A percentile compares a stretch with the other conserved stretches of the same genome.
Conservation (phyloP, 1,140 invertebrate species). For the Coboldia fuscipes region DNA sequence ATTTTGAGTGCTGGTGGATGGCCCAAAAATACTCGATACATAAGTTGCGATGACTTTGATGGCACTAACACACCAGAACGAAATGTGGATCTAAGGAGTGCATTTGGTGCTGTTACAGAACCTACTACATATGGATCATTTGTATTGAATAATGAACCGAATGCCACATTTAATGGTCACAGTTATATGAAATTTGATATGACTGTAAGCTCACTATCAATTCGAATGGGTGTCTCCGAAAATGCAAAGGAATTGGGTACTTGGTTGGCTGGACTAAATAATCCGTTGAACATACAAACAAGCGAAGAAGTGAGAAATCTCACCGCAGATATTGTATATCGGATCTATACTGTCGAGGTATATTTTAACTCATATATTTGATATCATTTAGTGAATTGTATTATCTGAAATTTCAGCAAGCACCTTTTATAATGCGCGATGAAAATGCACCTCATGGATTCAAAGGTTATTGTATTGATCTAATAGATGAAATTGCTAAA, state of each 20-base stretch:
- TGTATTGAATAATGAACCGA: conserved; percentile 20
- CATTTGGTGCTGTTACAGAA: conserved; percentile 29
- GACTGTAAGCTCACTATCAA: conserved; percentile 38
- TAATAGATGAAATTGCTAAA: conserved; percentile 64
- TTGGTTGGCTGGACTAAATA: conserved; percentile 43
- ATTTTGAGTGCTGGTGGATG: too few relatives aligned
- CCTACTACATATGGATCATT: conserved; percentile 41
- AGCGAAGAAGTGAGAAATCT: conserved; percentile 44
- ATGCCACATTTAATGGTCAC: conserved; percentile 34
- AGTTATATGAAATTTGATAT: conserved; percentile 53
- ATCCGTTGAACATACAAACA: conserved; percentile 34
- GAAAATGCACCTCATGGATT: conserved; percentile 39
- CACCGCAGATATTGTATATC: conserved; percentile 56
- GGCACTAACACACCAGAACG: conserved; percentile 42
- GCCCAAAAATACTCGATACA: conserved; percentile 44
- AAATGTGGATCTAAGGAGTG: conserved; percentile 31
- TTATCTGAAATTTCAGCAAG: conserved; percentile 55
- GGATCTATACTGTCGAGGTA: conserved; percentile 55
- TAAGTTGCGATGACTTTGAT: conserved; percentile 53
- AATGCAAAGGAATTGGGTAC: conserved; percentile 35
- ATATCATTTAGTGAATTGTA: too few relatives aligned
- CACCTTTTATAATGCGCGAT: conserved; percentile 68
- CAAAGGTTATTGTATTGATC: conserved; percentile 82
- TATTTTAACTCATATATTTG: conserved; percentile 8
- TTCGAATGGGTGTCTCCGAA: conserved; percentile 37